Evolutionary conservation across 2,888 invertebrate species (phyloP), one percentile per base, ranked within the genome.

Genomic region (Plebejus anna): DNA sequence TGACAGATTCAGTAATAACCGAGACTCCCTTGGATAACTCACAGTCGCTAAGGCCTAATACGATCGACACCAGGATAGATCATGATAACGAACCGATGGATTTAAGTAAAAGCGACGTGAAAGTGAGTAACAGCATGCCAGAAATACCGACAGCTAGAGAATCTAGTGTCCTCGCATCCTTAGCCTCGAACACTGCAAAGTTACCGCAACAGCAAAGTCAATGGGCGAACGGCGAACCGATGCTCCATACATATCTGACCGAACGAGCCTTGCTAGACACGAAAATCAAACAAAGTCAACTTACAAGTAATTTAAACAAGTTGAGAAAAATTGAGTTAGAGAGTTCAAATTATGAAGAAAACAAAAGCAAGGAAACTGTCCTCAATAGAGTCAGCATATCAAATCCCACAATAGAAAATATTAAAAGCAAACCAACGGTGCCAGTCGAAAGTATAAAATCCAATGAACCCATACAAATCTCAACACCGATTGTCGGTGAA

Each of bases 181-280:
- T 96, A 79, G 95, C 95, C 78, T 95, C 95, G 76, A 95, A 95
- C 75, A 95, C 95, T 79, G 95, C 95, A 77, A 94, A 95, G 82
- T 87, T 95, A 77, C 95, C 95, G 7, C 92, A 94, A 78, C 94
- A 94, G 79, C 94, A 93, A 47, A 89, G 89, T 78, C 95, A 95
- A 78, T 95, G 95, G 91, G 82, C 92, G 32, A 92, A 94, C 77
- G 95, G 96, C 59, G 96, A 96, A 80, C 95, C 95, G 6, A 95
- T 96, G 94, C 88, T 96, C 76, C 96, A 96, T 80, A 96, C 96
- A 0, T 97, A 97, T 87, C 93, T 96, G 75, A 96, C 96, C 1
- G 96, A 96, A 84, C 94, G 96, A 83, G 96, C 96, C 22, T 89
- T 96, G 75, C 94, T 96, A 84, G 96, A 96, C 84, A 95, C 96